These are phyloP conservation scores for Epirrhoe tristata DNA, from an alignment of 2,888 invertebrate genomes.

Conservation along the genomic window DNA sequence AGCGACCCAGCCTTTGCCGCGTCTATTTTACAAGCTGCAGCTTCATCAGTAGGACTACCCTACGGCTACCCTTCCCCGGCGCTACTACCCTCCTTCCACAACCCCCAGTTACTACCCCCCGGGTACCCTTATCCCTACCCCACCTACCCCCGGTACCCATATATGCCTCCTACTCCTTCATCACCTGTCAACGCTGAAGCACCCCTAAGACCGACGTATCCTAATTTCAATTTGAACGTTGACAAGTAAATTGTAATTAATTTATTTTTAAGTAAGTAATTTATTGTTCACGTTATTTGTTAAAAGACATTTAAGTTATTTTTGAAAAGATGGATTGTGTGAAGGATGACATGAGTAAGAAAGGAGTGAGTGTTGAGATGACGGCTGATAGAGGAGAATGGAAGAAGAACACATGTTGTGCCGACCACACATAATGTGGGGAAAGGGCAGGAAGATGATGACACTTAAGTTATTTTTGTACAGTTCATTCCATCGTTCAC, in stretches of 20 bases:
- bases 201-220: conserved; percentile 79
- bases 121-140: conserved; percentile 86
- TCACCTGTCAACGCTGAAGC: conserved; percentile 75
- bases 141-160: conserved; percentile 80
- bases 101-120: conserved; percentile 85
- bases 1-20: conserved; percentile 97
- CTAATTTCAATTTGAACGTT: conserved; percentile 78
- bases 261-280: conserved; percentile 44
- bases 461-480: conserved; percentile 41
- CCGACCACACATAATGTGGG: too few species aligned
- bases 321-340: too few species aligned
- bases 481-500: conserved; percentile 45
- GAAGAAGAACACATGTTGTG: too few species aligned
- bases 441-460: too few species aligned
- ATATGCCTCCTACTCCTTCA: conserved; percentile 82
- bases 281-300: conserved; percentile 46
- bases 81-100: conserved; percentile 83
- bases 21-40: conserved; percentile 95
- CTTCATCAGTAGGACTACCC: conserved; percentile 88
- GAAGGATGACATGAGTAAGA: too few species aligned
- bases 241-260: conserved; percentile 66
- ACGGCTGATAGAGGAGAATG: too few species aligned
- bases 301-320: conserved; percentile 43
- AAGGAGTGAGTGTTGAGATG: too few species aligned
- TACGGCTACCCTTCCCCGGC: conserved; percentile 86